These are phyloP conservation scores for Chydorus sphaericus DNA, from an alignment of 2,888 invertebrate genomes.

Conservation along the genomic window DNA sequence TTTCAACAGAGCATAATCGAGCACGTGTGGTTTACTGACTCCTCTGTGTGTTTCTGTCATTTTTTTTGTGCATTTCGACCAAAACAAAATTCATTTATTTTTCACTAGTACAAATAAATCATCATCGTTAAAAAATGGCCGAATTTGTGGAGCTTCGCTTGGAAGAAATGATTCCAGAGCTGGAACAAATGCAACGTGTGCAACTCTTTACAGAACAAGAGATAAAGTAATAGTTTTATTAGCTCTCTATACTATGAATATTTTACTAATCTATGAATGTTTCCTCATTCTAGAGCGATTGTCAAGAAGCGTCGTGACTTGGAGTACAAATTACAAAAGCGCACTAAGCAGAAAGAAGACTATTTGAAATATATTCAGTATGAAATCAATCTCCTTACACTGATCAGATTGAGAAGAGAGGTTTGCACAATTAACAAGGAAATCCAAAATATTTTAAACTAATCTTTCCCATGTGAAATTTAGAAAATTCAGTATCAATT, in stretches of 20 bases:
- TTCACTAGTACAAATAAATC: too few relatives aligned
- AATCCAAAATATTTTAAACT: background rate
- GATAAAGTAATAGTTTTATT: constrained; percentile 39
- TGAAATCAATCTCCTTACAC: constrained; percentile 48
- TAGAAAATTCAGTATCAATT: constrained; percentile 34
- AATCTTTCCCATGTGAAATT: background rate
- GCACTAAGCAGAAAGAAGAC: constrained; percentile 51
- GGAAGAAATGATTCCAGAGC: constrained; percentile 62
- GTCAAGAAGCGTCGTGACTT: constrained; percentile 51
- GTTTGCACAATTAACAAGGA: constrained; percentile 25
- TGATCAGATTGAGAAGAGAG: constrained; percentile 45
- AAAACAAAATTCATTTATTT: too few relatives aligned
- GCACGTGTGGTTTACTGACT: too few relatives aligned
- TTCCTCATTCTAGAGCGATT: constrained; percentile 37
- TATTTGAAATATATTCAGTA: constrained; percentile 53
- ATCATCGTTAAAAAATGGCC: constrained; percentile 43
- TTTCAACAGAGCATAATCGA: too few relatives aligned
- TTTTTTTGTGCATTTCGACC: too few relatives aligned
- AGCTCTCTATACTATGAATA: constrained; percentile 15
- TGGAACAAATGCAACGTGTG: constrained; percentile 60
- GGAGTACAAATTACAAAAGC: constrained; percentile 55
- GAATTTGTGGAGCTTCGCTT: constrained; percentile 63
- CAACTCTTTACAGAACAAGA: constrained; percentile 53
- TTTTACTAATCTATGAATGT: constrained; percentile 12
- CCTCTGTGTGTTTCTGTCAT: too few relatives aligned